Evolutionary conservation across 2,113 vertebrate genomes (phyloP).

Genomic region (Aphyosemion australe): DNA sequence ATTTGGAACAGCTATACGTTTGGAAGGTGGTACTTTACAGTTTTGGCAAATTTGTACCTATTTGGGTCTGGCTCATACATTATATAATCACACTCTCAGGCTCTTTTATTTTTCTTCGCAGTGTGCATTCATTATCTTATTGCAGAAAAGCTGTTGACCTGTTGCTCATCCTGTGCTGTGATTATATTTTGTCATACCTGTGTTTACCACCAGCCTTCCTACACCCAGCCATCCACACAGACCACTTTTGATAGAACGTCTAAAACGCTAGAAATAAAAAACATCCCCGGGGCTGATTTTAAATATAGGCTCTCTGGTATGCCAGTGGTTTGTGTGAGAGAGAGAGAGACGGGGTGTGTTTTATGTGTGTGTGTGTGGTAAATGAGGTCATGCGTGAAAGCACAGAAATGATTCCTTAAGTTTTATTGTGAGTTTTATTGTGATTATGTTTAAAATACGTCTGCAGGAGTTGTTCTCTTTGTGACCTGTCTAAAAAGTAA

Average conservation of each 20-base stretch:
- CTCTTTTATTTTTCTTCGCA: slow-evolving; percentile 48
- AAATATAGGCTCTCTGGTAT: slow-evolving; percentile 78
- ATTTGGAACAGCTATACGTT: slow-evolving; percentile 68
- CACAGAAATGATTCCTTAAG: slow-evolving; percentile 27
- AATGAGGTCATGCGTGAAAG: slow-evolving; percentile 58
- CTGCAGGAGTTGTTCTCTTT: slow-evolving; percentile 16
- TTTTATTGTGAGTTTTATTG: slow-evolving; percentile 39
- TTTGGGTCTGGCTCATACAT: slow-evolving; percentile 64
- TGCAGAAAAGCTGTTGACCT: slow-evolving; percentile 58
- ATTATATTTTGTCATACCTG: slow-evolving; percentile 62
- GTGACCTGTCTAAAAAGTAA: slow-evolving; percentile 19
- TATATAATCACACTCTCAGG: slow-evolving; percentile 55
- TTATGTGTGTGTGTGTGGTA: slow-evolving; percentile 23
- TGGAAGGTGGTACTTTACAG: slow-evolving; percentile 75
- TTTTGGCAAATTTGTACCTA: slow-evolving; percentile 73
- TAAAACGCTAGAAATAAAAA: slow-evolving; percentile 68
- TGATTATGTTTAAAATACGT: slow-evolving; percentile 32
- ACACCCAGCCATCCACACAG: slow-evolving; percentile 52
- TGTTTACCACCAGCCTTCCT: slow-evolving; percentile 55
- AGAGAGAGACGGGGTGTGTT: slow-evolving; percentile 16
- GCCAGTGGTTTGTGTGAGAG: slow-evolving; percentile 68
- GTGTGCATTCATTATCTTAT: slow-evolving; percentile 46
- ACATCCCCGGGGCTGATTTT: slow-evolving; percentile 67
- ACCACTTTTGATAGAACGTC: slow-evolving; percentile 69
- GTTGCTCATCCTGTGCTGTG: slow-evolving; percentile 26